Percentiles rank a stretch among this genome's conserved stretches.
Evolutionary conservation across 1,140 invertebrate genomes (phyloP).

Genomic region (Hypsibius dujardini): DNA sequence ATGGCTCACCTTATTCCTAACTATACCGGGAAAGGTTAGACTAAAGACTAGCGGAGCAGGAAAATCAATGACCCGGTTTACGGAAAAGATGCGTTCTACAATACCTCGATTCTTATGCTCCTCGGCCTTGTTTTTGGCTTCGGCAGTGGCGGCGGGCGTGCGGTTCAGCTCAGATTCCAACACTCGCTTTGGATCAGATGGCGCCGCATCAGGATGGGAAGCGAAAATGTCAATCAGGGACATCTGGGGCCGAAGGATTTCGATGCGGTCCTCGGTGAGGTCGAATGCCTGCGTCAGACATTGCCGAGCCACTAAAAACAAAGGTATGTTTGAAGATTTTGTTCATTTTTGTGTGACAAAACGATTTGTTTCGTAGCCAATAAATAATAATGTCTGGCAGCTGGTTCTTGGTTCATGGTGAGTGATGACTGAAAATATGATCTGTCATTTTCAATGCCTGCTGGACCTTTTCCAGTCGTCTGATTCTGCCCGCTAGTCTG

Average conservation of each 20-base stretch:
- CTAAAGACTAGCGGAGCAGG: too few relatives aligned
- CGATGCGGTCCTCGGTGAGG: background rate
- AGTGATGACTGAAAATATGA: too few relatives aligned
- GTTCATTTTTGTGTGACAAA: background rate
- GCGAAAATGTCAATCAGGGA: slow-evolving; percentile 12
- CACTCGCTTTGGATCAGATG: background rate
- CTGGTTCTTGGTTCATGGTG: too few relatives aligned
- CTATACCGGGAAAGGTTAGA: too few relatives aligned
- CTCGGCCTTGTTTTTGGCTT: background rate
- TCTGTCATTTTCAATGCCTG: too few relatives aligned
- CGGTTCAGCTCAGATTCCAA: slow-evolving; percentile 3
- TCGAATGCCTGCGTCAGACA: background rate
- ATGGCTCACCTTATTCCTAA: too few relatives aligned
- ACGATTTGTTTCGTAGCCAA: background rate
- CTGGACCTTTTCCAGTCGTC: too few relatives aligned
- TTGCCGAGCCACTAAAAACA: background rate
- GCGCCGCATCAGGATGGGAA: slow-evolving; percentile 8
- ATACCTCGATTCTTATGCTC: slow-evolving; percentile 7
- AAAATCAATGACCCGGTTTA: background rate
- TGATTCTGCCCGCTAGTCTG: too few relatives aligned
- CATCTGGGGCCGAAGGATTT: background rate
- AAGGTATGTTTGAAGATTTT: background rate
- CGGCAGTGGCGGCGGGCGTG: background rate
- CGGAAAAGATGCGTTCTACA: background rate
- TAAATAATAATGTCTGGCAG: too few relatives aligned